Percentiles rank a stretch among this genome's conserved stretches.
These are phyloP conservation scores for Pristionchus exspectatus DNA, from an alignment of 2,888 invertebrate species.

Conservation along the genomic window DNA sequence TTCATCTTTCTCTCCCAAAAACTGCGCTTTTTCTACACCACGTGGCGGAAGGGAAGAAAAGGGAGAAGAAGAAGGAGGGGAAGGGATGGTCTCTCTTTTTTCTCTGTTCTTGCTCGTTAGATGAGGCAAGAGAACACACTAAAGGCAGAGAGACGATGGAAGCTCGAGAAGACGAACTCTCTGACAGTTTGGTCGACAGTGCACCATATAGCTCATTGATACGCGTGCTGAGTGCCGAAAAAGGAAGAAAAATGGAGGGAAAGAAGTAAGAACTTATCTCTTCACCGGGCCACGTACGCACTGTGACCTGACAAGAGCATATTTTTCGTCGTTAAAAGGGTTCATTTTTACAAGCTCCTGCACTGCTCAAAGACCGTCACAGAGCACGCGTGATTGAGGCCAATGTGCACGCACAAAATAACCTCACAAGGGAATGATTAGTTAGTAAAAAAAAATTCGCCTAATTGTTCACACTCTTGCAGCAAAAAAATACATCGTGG, in stretches of 20 bases:
- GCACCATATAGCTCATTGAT: constrained; percentile 21
- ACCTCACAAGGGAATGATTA: too few relatives aligned
- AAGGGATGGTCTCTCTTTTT: neutral
- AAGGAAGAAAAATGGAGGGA: constrained; percentile 19
- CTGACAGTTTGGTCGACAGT: constrained; percentile 34
- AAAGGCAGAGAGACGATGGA: neutral
- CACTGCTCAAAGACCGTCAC: neutral
- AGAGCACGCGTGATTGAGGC: neutral
- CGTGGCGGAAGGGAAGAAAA: constrained; percentile 17
- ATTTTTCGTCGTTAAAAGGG: neutral
- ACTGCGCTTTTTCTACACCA: constrained; percentile 42
- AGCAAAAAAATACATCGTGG: too few relatives aligned
- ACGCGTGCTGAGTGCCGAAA: constrained; percentile 11
- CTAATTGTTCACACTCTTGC: too few relatives aligned
- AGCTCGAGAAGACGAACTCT: neutral
- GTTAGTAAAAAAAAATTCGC: too few relatives aligned
- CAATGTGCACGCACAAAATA: too few relatives aligned
- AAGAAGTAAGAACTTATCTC: constrained; percentile 19
- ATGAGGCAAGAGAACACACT: neutral
- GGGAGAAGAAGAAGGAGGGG: neutral
- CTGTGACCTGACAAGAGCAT: neutral
- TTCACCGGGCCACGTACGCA: neutral
- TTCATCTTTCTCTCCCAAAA: neutral
- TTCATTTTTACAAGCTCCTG: neutral
- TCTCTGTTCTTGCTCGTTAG: neutral